A percentile compares a stretch with the other conserved stretches of the same genome.
Evolutionary conservation across 2,113 vertebrate genomes (phyloP).

Genomic region (Oryzias celebensis): DNA sequence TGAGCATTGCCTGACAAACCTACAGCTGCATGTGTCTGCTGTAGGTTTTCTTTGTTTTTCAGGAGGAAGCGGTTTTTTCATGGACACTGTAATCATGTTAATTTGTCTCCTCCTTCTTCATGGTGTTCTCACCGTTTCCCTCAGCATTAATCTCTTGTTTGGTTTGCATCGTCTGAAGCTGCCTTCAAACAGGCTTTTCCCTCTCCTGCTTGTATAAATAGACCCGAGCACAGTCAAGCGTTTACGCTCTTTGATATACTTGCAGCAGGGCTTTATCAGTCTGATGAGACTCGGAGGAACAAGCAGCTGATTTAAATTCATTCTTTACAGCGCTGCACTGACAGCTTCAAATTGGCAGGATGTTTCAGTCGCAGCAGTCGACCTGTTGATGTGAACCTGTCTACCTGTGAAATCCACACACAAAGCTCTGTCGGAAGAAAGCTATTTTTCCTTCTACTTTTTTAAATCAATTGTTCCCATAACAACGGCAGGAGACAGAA

Average conservation of each 20-base stretch:
- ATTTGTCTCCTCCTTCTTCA: not conserved
- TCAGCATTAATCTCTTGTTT: slow-evolving; percentile 33
- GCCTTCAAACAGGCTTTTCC: not conserved
- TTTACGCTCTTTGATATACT: slow-evolving; percentile 27
- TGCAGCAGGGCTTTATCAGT: slow-evolving; percentile 16
- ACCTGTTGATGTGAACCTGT: slow-evolving; percentile 11
- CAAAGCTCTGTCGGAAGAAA: not conserved
- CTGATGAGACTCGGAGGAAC: slow-evolving; percentile 14
- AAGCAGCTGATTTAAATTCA: slow-evolving; percentile 25
- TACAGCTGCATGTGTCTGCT: not conserved
- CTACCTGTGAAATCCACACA: too few relatives aligned
- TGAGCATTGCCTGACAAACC: not conserved
- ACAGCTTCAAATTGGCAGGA: not conserved
- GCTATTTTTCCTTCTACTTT: not conserved
- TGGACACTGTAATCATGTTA: slow-evolving; percentile 13
- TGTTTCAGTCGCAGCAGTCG: slow-evolving; percentile 1
- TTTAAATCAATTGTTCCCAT: too few relatives aligned
- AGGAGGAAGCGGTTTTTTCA: not conserved
- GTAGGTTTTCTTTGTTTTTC: not conserved
- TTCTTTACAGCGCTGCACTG: slow-evolving; percentile 3
- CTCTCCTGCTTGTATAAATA: slow-evolving; percentile 9
- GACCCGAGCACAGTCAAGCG: slow-evolving; percentile 9
- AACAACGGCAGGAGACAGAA: too few relatives aligned
- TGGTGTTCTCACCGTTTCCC: not conserved
- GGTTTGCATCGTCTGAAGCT: slow-evolving; percentile 17